Base-by-base conservation (phyloP, 2,797 vertebrate species). In the Pseudomugil tenellus region DNA sequence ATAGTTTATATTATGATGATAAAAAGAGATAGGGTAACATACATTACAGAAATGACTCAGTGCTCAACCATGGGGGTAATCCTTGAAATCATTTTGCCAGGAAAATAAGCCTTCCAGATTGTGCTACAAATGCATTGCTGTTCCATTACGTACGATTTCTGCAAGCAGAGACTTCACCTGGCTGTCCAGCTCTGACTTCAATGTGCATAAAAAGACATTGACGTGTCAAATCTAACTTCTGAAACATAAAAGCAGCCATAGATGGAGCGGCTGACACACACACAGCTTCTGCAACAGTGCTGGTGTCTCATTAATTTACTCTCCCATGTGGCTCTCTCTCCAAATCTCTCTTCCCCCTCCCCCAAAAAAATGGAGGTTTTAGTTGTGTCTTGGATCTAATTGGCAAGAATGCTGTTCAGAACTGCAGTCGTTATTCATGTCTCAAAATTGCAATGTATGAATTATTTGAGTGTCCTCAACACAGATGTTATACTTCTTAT, bases 221-320 rank as follows among this genome's bases (percentile, higher is more conserved):
- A 32, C 29, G 3, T 29, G 26, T 23, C 58, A 70, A 58, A 23
- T 69, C 1, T 39, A 41, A 16, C 19, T 46, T 25, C 14, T 41
- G 51, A 63, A 54, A 72, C 7, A 26, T 25, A 46, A 49, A 49
- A 49, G 64, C 43, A 39, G 41, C 55, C 9, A 41, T 52, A 52
- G 60, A 67, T 59, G 21, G 32, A 66, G 61, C 61, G 54, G 37
- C 59, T 64, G 57, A 66, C 52, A 89, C 80, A 89, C 80, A 84
- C 58, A 78, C 64, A 74, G 67, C 66, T 62, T 68, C 84, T 85
- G 82, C 89, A 83, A 73, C 54, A 71, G 72, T 71, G 61, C 58
- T 32, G 70, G 37, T 64, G 74, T 62, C 77, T 89, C 86, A 91
- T 89, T 91, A 89, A 90, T 85, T 87, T 84, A 76, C n/a, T 78